Evolutionary conservation across 2,888 invertebrate genomes (phyloP).

Genomic region (Geophilus truncorum): DNA sequence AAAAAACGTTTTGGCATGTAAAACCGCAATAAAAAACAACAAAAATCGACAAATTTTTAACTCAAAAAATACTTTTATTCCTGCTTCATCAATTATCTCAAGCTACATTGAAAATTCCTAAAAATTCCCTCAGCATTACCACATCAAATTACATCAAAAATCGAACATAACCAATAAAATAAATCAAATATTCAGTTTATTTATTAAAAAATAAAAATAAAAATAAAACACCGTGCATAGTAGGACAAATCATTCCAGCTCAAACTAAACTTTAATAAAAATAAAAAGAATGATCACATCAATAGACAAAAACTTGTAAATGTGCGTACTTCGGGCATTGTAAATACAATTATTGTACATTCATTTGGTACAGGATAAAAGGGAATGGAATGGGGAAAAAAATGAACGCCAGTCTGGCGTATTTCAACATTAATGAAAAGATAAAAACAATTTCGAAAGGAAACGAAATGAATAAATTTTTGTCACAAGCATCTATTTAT

Average conservation of each 20-base stretch:
- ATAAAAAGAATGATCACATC: neutral
- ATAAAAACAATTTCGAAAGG: neutral
- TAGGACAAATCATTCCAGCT: neutral
- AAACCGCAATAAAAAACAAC: neutral
- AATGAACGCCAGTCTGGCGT: neutral
- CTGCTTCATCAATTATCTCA: neutral
- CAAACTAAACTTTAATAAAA: neutral
- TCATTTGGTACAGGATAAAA: neutral
- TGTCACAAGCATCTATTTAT: neutral
- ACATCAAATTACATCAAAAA: neutral
- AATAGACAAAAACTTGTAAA: neutral
- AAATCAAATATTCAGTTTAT: neutral
- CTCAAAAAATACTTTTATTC: conserved; percentile 22
- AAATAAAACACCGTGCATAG: neutral
- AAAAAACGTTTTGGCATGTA: neutral
- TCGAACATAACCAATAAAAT: neutral
- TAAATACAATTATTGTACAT: neutral
- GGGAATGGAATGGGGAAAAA: neutral
- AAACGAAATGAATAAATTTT: neutral
- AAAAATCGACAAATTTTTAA: neutral
- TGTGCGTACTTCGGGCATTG: neutral
- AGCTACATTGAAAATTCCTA: neutral
- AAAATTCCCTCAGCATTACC: neutral
- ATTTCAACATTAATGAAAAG: neutral
- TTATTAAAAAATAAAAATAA: neutral